Base-by-base conservation (phyloP, 2,113 vertebrate genomes). In the Sylvilagus bachmani region DNA sequence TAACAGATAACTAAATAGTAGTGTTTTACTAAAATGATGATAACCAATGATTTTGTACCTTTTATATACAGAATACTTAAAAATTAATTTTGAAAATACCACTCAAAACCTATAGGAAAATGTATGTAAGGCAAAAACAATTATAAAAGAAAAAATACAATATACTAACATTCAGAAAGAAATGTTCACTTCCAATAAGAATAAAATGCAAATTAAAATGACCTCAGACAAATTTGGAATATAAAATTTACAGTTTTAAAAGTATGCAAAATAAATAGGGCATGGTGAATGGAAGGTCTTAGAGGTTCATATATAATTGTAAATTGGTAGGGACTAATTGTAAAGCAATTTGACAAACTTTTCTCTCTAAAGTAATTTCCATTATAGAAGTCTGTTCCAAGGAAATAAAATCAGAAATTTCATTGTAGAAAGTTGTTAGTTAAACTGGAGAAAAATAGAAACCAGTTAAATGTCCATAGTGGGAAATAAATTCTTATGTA, bases 51-150 rank as follows among this genome's bases (percentile, higher is more conserved):
- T 89, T 81, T 85, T 36, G 8, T 70, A 85, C 22, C 2, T 29
- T 90, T 92, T 92, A 29, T 66, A 51, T 16, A 71, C 16, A 86
- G 62, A 94, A 73, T 74, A 62, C 19, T 87, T 83, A 67, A 92
- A 90, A 78, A 29, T 31, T 36, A 74, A 86, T 75, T 38, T 73
- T 29, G 19, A 70, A 66, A 86, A 29, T 14, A 14, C 12, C 17
- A 36, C 5, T 77, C n/a, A 90, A 79, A 69, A 2, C 17, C 66
- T 62, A 74, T 6, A 58, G 25, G n/a, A 93, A 90, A 71, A 24
- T 66, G 13, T 36, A 17, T 51, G 70, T 61, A 38, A 24, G 7
- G 44, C 8, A 80, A 27, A 38, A 89, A 69, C 22, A 86, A 36
- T 83, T 36, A 25, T 8, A 74, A 49, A 73, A 64, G 38, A 91